These are phyloP conservation scores for Gonocerus acuteangulatus DNA, from an alignment of 2,888 invertebrate genomes.

Conservation along the genomic window DNA sequence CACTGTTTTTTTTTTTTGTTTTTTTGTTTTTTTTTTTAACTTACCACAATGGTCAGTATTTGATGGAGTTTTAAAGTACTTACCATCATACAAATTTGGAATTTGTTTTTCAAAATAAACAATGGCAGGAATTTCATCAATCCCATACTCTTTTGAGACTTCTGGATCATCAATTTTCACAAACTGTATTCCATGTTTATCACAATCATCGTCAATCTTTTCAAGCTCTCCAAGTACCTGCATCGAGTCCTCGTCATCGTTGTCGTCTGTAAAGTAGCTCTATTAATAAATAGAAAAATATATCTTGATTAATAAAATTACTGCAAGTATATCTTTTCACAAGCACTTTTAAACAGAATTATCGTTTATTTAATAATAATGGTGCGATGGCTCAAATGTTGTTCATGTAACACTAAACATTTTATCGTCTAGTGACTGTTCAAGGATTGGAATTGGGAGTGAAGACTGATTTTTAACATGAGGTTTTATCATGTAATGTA, in stretches of 20 bases:
- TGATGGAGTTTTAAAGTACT: too few species aligned
- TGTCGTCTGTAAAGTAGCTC: conserved; percentile 61
- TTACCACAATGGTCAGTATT: too few species aligned
- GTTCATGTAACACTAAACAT: too few species aligned
- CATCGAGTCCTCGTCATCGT: conserved; percentile 81
- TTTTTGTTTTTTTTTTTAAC: too few species aligned
- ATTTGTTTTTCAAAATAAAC: conserved; percentile 91
- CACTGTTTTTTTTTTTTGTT: too few species aligned
- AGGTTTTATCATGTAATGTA: too few species aligned
- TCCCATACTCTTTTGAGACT: conserved; percentile 79
- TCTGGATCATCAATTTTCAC: conserved; percentile 83
- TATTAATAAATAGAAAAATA: conserved; percentile 37
- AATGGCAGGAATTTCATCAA: conserved; percentile 73
- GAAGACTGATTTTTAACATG: too few species aligned
- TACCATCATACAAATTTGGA: conserved; percentile 84
- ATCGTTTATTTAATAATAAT: too few species aligned
- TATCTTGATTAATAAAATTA: conserved; percentile 13
- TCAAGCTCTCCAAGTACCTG: conserved; percentile 77
- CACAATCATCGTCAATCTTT: conserved; percentile 89
- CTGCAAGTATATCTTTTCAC: conserved; percentile 1
- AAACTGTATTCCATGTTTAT: conserved; percentile 84
- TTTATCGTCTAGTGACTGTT: too few species aligned
- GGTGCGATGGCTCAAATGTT: too few species aligned
- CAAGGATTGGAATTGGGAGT: too few species aligned
- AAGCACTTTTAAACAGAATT: too few species aligned